phyloP scores from a whole-genome alignment of 2,888 invertebrate species.

The Apotomis capreana region DNA sequence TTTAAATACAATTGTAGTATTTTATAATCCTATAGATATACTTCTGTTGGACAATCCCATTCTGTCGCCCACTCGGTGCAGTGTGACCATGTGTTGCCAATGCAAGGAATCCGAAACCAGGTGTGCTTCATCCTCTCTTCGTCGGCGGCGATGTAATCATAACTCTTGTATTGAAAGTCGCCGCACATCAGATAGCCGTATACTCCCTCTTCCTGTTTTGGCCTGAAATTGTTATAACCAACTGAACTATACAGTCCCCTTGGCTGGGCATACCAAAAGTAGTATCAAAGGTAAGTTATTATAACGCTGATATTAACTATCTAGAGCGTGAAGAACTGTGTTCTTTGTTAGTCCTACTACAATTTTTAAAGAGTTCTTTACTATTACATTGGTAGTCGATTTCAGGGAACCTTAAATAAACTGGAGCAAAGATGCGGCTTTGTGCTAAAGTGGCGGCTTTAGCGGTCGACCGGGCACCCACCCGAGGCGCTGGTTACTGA shows the following conservation, averaged over 20 bases:
- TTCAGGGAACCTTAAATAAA: too few relatives aligned
- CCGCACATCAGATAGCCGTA: constrained; percentile 73
- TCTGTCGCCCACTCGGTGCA: constrained; percentile 71
- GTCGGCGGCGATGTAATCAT: constrained; percentile 44
- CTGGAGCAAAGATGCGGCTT: too few relatives aligned
- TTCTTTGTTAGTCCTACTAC: too few relatives aligned
- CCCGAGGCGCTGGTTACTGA: too few relatives aligned
- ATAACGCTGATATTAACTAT: too few relatives aligned
- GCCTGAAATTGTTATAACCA: constrained; percentile 53
- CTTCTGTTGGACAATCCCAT: constrained; percentile 73
- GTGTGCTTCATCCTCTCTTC: constrained; percentile 63
- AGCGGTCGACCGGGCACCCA: too few relatives aligned
- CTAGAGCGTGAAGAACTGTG: too few relatives aligned
- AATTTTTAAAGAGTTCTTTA: too few relatives aligned
- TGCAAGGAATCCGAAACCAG: constrained; percentile 76
- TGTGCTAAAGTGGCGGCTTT: too few relatives aligned
- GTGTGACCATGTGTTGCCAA: constrained; percentile 73
- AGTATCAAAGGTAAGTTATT: too few relatives aligned
- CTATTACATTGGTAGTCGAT: too few relatives aligned
- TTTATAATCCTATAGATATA: constrained; percentile 39
- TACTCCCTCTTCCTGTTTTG: constrained; percentile 67
- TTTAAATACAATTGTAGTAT: not conserved
- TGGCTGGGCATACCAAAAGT: too few relatives aligned
- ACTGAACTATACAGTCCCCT: not conserved
- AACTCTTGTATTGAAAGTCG: constrained; percentile 67